Base-by-base conservation (phyloP, 2,797 vertebrate genomes). In the Neostethus bicornis region DNA sequence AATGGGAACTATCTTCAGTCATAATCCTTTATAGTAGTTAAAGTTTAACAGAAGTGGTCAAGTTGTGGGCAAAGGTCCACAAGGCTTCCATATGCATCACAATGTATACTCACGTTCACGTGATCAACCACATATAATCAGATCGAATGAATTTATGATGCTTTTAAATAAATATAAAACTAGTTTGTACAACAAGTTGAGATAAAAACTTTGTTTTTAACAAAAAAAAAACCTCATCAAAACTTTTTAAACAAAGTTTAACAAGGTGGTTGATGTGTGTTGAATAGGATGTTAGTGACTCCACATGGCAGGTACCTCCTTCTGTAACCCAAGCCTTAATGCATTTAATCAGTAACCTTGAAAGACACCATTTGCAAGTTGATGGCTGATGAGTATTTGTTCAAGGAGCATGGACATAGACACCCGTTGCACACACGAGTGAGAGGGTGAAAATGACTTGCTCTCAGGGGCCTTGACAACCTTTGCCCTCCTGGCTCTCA, bases 401-500 rank as follows among this genome's bases (percentile, higher is more conserved):
- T 83, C 77, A 75, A 67, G 65, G 54, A 76, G 75, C 61, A 73
- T 75, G 63, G 75, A 85, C 72, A 80, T 80, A 87, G 85, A 86
- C 87, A 85, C 79, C 31, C 58, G 20, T 71, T 81, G 72, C 74
- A 85, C 64, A 49, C 77, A 68, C 52, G 51, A 68, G 75, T 64
- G 74, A 80, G 79, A 75, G 74, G 85, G 76, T 84, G 84, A 88
- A 85, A 88, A 85, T 86, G 80, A 82, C 80, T 85, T 68, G 75
- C 77, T 87, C 79, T 89, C 83, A 75, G 66, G 80, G 83, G 79
- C 86, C 80, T 83, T 77, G 78, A 80, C 84, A 83, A 90, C 88
- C 88, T 90, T 88, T 91, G 85, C 72, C 84, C 87, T 60, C 54
- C 52, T 55, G 50, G 75, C 80, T 88, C 87, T 89, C 50, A 12